phyloP scores from a whole-genome alignment of 2,113 vertebrate genomes.

The Spermophilus dauricus region DNA sequence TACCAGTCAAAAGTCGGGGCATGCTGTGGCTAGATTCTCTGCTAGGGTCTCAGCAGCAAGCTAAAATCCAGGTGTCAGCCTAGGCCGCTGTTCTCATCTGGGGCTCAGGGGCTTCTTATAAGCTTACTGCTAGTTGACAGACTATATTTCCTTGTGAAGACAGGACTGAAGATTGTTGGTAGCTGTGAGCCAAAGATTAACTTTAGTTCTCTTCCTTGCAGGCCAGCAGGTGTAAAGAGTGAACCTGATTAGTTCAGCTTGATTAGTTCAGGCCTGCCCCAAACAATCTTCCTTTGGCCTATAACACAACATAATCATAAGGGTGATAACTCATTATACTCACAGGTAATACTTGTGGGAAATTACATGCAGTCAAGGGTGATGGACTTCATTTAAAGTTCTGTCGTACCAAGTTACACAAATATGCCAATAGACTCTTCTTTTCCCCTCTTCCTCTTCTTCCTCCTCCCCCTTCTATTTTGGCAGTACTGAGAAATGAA shows the following conservation, averaged over 20 bases:
- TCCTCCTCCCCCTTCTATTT: too few relatives aligned
- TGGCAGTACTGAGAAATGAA: not conserved
- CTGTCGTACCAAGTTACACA: not conserved
- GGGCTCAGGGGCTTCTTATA: not conserved
- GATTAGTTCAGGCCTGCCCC: not conserved
- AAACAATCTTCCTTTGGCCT: not conserved
- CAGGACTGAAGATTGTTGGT: not conserved
- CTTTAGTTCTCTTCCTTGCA: not conserved
- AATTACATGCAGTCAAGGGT: too few relatives aligned
- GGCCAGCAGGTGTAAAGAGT: not conserved
- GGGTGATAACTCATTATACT: not conserved
- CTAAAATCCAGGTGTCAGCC: not conserved
- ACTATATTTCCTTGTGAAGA: constrained; percentile 1
- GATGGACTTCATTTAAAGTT: not conserved
- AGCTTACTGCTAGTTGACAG: not conserved
- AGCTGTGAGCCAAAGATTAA: not conserved
- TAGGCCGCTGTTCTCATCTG: constrained; percentile 6
- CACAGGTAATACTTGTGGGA: not conserved
- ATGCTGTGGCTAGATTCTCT: not conserved
- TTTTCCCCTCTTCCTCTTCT: too few relatives aligned
- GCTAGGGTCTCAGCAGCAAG: not conserved
- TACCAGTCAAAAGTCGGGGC: not conserved
- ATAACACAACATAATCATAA: not conserved
- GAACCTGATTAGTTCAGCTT: not conserved
- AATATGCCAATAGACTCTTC: not conserved